Conservation (phyloP, 1,140 invertebrate genomes). For the Centruroides sculpturatus region DNA sequence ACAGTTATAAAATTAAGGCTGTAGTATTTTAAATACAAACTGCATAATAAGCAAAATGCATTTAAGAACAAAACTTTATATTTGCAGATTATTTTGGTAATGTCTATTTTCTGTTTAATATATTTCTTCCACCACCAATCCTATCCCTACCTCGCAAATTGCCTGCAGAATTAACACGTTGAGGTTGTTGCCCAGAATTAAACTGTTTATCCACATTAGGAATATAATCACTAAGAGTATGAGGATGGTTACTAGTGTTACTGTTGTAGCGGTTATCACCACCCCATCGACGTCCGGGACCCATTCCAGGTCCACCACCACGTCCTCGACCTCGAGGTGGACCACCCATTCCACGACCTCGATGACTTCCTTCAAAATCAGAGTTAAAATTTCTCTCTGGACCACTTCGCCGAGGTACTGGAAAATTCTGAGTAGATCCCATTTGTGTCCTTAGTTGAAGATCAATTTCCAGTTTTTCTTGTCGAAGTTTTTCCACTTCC, state of each 20-base stretch:
- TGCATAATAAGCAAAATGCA: not conserved
- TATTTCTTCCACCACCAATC: not conserved
- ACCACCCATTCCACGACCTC: slow-evolving; percentile 19
- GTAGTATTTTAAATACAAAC: not conserved
- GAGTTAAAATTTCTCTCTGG: slow-evolving; percentile 1
- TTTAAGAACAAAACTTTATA: not conserved
- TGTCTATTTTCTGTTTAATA: not conserved
- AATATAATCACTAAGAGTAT: not conserved
- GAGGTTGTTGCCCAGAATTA: no score
- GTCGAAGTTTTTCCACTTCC: slow-evolving; percentile 86
- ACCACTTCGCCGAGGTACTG: slow-evolving; percentile 7
- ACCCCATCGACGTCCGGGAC: slow-evolving; percentile 15
- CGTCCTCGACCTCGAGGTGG: slow-evolving; percentile 19
- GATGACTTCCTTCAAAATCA: slow-evolving; percentile 4
- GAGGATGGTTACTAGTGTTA: not conserved
- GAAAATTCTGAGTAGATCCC: slow-evolving; percentile 29
- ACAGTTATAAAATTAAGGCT: not conserved
- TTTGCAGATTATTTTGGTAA: not conserved
- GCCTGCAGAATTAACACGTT: no score
- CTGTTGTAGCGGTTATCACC: not conserved
- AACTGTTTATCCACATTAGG: slow-evolving; percentile 1
- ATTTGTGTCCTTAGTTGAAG: slow-evolving; percentile 76
- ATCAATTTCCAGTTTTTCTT: slow-evolving; percentile 90
- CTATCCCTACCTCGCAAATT: no score
- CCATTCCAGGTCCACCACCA: slow-evolving; percentile 22